A percentile compares a stretch with the other conserved stretches of the same genome.
Conservation (phyloP, 2,797 vertebrate species). For the Acanthurus tractus region DNA sequence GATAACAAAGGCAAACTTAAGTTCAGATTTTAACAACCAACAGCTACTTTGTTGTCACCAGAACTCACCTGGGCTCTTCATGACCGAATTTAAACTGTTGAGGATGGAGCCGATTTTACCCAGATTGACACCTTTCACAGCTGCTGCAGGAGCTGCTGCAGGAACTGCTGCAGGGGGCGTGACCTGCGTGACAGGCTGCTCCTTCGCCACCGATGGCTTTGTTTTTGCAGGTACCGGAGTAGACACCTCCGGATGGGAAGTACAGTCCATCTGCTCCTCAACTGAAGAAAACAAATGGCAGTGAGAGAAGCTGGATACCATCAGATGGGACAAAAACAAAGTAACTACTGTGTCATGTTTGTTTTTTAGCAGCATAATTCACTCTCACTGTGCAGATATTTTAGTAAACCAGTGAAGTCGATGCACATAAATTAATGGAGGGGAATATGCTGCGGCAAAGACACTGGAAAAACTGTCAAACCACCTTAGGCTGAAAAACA, state of each 20-base stretch:
- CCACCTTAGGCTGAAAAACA: slow-evolving; percentile 4
- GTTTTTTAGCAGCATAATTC: not conserved
- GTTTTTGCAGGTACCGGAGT: slow-evolving; percentile 34
- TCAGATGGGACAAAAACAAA: not conserved
- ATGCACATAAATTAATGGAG: not conserved
- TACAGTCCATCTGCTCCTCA: slow-evolving; percentile 85
- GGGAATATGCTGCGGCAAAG: too few species aligned
- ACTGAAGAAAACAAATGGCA: slow-evolving; percentile 78
- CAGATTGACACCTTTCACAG: slow-evolving; percentile 91
- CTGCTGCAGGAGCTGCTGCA: slow-evolving; percentile 65
- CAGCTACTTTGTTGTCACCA: not conserved
- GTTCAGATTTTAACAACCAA: not conserved
- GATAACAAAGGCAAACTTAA: not conserved
- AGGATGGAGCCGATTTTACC: slow-evolving; percentile 97
- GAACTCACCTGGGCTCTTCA: slow-evolving; percentile 93
- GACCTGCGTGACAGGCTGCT: slow-evolving; percentile 42
- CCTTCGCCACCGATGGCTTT: slow-evolving; percentile 47
- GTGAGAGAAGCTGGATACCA: not conserved
- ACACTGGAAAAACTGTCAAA: too few species aligned
- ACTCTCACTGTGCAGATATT: not conserved
- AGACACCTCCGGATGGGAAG: slow-evolving; percentile 42
- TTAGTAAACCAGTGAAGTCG: not conserved
- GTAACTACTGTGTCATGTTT: not conserved
- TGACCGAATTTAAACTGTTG: slow-evolving; percentile 93
- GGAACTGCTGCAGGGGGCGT: slow-evolving; percentile 19